Evolutionary conservation across 2,888 invertebrate species (phyloP).

Genomic region (Orgyia antiqua): DNA sequence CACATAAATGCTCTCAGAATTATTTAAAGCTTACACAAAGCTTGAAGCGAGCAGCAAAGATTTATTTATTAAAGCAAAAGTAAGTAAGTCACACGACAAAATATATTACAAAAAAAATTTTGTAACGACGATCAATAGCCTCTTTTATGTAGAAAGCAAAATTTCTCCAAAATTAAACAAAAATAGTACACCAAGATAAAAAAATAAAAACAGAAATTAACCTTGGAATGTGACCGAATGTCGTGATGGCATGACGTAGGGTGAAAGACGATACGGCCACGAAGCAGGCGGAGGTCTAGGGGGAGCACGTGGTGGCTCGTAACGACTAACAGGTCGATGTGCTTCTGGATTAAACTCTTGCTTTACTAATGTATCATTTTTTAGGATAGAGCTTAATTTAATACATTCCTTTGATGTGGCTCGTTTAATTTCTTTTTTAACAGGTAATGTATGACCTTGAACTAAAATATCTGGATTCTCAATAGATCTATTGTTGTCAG

Average conservation of each 20-base stretch:
- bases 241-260: slow-evolving; percentile 75
- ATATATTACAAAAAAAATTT: slow-evolving; percentile 23
- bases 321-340: slow-evolving; percentile 86
- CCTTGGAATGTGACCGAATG: slow-evolving; percentile 87
- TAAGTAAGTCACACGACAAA: slow-evolving; percentile 38
- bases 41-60: slow-evolving; percentile 19
- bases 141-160: slow-evolving; percentile 36
- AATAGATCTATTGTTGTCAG: slow-evolving; percentile 82
- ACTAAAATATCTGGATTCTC: slow-evolving; percentile 55
- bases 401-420: slow-evolving; percentile 55
- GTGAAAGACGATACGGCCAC: slow-evolving; percentile 62
- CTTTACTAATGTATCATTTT: slow-evolving; percentile 76
- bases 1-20: too few species aligned
- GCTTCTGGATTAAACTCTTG: slow-evolving; percentile 86
- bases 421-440: slow-evolving; percentile 63
- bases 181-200: slow-evolving; percentile 51
- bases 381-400: slow-evolving; percentile 68
- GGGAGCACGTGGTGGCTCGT: slow-evolving; percentile 82
- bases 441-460: slow-evolving; percentile 48
- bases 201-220: slow-evolving; percentile 50
- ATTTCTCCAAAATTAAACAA: slow-evolving; percentile 64
- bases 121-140: slow-evolving; percentile 53
- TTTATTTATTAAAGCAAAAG: slow-evolving; percentile 46
- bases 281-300: slow-evolving; percentile 70
- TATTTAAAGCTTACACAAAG: too few species aligned